Evolutionary conservation across 2,797 vertebrate genomes (phyloP).

Genomic region (Syndactyla subalaris): DNA sequence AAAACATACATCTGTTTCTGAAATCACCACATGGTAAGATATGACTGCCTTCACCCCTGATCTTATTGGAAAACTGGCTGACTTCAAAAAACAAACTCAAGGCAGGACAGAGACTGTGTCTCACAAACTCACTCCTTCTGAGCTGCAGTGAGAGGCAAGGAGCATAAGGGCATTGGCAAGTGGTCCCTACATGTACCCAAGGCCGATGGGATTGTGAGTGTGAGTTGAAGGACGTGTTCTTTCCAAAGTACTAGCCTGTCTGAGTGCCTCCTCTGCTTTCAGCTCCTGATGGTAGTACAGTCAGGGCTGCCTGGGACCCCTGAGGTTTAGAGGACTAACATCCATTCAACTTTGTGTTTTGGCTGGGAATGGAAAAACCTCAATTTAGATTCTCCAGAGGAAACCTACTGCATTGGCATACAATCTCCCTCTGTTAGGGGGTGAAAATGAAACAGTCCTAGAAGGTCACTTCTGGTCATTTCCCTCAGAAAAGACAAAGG

Average conservation of each 20-base stretch:
- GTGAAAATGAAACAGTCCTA: background rate
- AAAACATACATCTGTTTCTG: background rate
- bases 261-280: background rate
- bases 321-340: background rate
- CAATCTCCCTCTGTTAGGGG: background rate
- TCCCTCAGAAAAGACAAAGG: background rate
- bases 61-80: background rate
- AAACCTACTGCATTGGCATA: background rate
- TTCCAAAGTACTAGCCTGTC: background rate
- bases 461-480: background rate
- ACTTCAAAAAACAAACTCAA: background rate
- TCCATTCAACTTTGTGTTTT: background rate
- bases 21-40: background rate
- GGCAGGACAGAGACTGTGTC: background rate
- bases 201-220: rapidly evolving
- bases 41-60: background rate
- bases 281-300: background rate
- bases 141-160: background rate
- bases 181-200: background rate
- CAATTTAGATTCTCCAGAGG: background rate
- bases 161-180: background rate
- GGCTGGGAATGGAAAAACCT: background rate
- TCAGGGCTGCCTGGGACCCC: background rate
- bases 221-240: background rate
- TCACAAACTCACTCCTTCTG: background rate